Evolutionary conservation across 2,888 invertebrate genomes (phyloP).

Genomic region (Gastrophysa polygoni): DNA sequence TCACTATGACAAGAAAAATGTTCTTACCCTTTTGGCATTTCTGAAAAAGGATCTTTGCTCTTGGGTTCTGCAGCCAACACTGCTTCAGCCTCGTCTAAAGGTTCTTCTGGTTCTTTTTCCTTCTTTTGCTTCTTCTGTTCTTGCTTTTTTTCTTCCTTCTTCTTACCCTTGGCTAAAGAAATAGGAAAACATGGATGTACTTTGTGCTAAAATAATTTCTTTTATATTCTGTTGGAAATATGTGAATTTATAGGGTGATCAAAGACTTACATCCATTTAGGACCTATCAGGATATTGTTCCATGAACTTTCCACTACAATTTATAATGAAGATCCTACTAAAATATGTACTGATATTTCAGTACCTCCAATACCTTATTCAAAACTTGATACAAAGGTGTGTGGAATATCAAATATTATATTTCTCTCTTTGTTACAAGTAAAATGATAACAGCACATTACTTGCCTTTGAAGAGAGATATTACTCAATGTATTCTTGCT

Average conservation of each 20-base stretch:
- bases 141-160: constrained; percentile 56
- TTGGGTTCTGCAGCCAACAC: constrained; percentile 78
- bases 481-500: not conserved
- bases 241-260: too few species aligned
- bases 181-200: too few species aligned
- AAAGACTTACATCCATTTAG: too few species aligned
- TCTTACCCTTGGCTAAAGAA: constrained; percentile 48
- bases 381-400: not conserved
- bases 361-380: not conserved
- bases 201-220: too few species aligned
- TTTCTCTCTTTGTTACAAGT: constrained; percentile 21
- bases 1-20: too few species aligned
- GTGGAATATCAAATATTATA: constrained; percentile 16
- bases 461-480: constrained; percentile 16
- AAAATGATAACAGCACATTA: constrained; percentile 5
- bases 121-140: constrained; percentile 58
- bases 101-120: constrained; percentile 63
- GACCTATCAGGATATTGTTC: too few species aligned
- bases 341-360: constrained; percentile 9
- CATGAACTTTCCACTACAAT: too few species aligned
- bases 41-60: constrained; percentile 89
- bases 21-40: constrained; percentile 84
- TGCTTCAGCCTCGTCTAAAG: constrained; percentile 71
- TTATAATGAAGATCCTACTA: not conserved
- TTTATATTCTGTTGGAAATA: too few species aligned